phyloP scores from a whole-genome alignment of 2,113 vertebrate genomes.

The Pipra filicauda region DNA sequence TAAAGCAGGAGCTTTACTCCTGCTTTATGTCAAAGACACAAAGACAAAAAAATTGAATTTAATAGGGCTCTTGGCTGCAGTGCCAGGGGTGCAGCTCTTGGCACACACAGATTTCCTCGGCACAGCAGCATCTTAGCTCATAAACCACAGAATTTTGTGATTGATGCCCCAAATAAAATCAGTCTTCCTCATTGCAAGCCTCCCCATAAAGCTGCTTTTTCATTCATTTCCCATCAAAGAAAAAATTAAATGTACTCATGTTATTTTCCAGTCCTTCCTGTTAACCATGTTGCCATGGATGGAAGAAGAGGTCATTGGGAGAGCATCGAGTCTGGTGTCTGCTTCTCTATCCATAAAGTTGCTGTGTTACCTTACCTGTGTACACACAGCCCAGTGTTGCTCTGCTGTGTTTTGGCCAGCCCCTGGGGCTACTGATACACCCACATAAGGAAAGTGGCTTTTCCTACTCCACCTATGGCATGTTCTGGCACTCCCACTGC shows the following conservation, averaged over 20 bases:
- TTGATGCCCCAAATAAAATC: not conserved
- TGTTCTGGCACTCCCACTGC: not conserved
- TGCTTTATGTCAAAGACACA: not conserved
- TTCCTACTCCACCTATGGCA: not conserved
- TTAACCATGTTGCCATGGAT: not conserved
- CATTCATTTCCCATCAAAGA: not conserved
- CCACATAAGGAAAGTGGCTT: not conserved
- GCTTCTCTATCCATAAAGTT: not conserved
- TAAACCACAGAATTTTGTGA: not conserved
- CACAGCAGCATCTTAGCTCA: not conserved
- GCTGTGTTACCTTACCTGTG: not conserved
- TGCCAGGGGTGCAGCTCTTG: not conserved
- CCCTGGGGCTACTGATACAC: not conserved
- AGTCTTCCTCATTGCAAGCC: not conserved
- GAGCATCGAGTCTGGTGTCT: fast-evolving
- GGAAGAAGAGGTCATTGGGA: not conserved
- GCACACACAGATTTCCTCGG: not conserved
- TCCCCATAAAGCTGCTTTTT: not conserved
- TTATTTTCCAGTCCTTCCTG: not conserved
- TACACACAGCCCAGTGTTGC: not conserved
- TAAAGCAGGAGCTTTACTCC: not conserved
- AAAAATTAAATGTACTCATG: not conserved
- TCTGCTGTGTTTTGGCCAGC: fast-evolving
- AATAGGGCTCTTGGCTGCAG: not conserved
- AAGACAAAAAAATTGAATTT: not conserved